Conservation (phyloP, 2,888 invertebrate species). For the Microplitis deprimator region DNA sequence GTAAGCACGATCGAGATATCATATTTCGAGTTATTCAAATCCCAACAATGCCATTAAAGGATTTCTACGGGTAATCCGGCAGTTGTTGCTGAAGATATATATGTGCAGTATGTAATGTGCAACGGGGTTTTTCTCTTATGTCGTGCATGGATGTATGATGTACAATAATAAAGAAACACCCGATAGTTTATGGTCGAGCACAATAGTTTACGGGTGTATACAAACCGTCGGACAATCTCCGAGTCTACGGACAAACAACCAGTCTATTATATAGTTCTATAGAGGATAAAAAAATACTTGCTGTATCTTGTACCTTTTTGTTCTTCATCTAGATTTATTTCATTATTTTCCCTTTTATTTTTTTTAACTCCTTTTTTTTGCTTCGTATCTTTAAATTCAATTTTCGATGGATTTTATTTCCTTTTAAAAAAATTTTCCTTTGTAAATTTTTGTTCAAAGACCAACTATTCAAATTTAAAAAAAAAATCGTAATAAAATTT, state of each 20-base stretch:
- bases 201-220: constrained; percentile 34
- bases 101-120: not conserved
- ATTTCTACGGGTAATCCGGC: constrained; percentile 59
- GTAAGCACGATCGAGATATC: constrained; percentile 64
- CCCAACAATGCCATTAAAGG: constrained; percentile 71
- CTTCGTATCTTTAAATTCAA: constrained; percentile 13
- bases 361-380: constrained; percentile 46
- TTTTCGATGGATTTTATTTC: too few relatives aligned
- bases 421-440: too few relatives aligned
- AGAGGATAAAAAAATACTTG: constrained; percentile 25
- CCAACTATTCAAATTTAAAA: too few relatives aligned
- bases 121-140: constrained; percentile 13
- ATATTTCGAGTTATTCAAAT: constrained; percentile 71
- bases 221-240: constrained; percentile 48
- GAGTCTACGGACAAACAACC: constrained; percentile 56
- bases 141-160: not conserved
- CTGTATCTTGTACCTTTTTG: constrained; percentile 62
- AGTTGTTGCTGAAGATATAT: not conserved
- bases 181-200: not conserved
- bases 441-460: too few relatives aligned
- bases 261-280: constrained; percentile 27
- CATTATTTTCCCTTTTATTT: constrained; percentile 14
- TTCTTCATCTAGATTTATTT: constrained; percentile 62
- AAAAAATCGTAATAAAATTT: too few relatives aligned
- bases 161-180: not conserved